Evolutionary conservation across 1,140 invertebrate species (phyloP).

Genomic region (Apis mellifera): Amel_HAv3.1 CM009932.2:9644501-9645000

Average conservation of each 20-base stretch:
- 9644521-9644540: constrained; percentile 13
- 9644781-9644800: constrained; percentile 39
- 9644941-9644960: constrained; percentile 26
- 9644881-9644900: constrained; percentile 70
- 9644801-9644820: constrained; percentile 62
- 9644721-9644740: constrained; percentile 4
- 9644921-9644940: constrained; percentile 38
- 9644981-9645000: constrained; percentile 5
- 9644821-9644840: constrained; percentile 49
- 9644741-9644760: constrained; percentile 38
- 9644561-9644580: constrained; percentile 29
- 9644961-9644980: constrained; percentile 35
- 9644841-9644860: constrained; percentile 45
- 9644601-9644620: constrained; percentile 8
- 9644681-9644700: constrained; percentile 26
- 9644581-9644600: constrained; percentile 4
- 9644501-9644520: constrained; percentile 32
- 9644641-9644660: constrained; percentile 22
- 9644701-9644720: neutral
- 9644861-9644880: constrained; percentile 74
- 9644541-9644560: constrained; percentile 30
- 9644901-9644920: constrained; percentile 49
- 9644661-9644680: constrained; percentile 38
- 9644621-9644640: constrained; percentile 48
- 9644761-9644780: constrained; percentile 15